Base-by-base conservation (phyloP, 2,113 vertebrate species). In the Apodemus sylvaticus region DNA sequence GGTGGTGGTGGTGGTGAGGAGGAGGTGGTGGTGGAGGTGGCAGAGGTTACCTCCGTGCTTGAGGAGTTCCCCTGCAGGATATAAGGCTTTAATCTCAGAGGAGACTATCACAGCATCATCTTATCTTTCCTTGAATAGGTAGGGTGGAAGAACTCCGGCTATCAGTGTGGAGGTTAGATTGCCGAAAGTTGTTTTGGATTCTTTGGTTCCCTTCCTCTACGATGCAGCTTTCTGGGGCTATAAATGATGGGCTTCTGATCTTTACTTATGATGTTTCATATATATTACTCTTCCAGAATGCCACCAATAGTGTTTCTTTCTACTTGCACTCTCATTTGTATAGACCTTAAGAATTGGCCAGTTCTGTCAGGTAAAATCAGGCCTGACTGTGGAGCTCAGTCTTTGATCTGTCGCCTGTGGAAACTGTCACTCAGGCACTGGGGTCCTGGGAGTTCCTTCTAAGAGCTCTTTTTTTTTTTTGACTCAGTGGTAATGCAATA, bases 71-170 rank as follows among this genome's bases (percentile, higher is more conserved):
- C 5, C 26, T 86, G 62, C 17, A 42, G 58, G 58, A 31, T 29
- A 1, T 7, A 4, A 29, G 62, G 58, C 29, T 45, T 64, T 42
- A 31, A 85, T 62, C n/a, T 31, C 26, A 14, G n/a, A 10, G 26
- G 14, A 31, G 26, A 31, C n/a, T 62, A 83, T 16, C 3, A 19
- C 66, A 10, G 31, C 45, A 42, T 91, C 3, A 42, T 20, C 22
- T 88, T 96, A 62, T 83, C 20, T 95, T 87, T 85, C 73, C 85
- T 92, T n/a, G 9, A 45, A 39, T 68, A 76, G 31, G 9, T 60
- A 71, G 36, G 34, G 1, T 53, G n/a, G 12, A 12, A 78, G 48
- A 92, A 85, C 42, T 78, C 77, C 45, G 64, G 68, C n/a, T 11
- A 3, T 51, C 64, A 17, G 7, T 12, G 58, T 34, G 12, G 55